Evolutionary conservation across 2,113 vertebrate genomes (phyloP).

Genomic region (Nestor notabilis): DNA sequence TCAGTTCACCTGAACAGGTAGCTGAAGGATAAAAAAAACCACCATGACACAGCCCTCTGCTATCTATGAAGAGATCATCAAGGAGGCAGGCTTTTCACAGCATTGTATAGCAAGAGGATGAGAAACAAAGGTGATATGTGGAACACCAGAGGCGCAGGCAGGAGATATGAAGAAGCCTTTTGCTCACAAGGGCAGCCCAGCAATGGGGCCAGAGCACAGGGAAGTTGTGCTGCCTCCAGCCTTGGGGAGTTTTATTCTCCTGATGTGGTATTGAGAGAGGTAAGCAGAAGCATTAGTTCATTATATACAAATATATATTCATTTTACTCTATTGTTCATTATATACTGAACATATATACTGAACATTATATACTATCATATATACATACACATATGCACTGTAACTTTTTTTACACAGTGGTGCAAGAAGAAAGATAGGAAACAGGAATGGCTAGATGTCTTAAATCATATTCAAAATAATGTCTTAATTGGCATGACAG

Average conservation of each 20-base stretch:
- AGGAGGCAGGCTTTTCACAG: background rate
- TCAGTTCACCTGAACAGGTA: background rate
- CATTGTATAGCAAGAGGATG: background rate
- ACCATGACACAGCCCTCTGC: background rate
- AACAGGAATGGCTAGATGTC: background rate
- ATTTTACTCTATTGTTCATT: background rate
- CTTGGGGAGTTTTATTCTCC: background rate
- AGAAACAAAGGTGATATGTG: background rate
- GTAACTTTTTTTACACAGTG: background rate
- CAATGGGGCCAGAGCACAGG: background rate
- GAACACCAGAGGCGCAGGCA: background rate
- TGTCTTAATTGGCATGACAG: background rate
- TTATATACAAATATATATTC: background rate
- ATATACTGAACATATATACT: background rate
- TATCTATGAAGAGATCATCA: background rate
- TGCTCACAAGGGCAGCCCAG: accelerated
- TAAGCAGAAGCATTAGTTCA: background rate
- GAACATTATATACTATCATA: background rate
- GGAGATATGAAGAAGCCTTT: background rate
- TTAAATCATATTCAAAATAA: background rate
- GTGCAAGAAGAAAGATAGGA: background rate
- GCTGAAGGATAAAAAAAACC: background rate
- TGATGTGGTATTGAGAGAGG: background rate
- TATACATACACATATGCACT: background rate
- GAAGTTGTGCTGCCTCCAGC: background rate